These are phyloP conservation scores for Pseudochaenichthys georgianus DNA, from an alignment of 2,797 vertebrate genomes.

Conservation along the genomic window DNA sequence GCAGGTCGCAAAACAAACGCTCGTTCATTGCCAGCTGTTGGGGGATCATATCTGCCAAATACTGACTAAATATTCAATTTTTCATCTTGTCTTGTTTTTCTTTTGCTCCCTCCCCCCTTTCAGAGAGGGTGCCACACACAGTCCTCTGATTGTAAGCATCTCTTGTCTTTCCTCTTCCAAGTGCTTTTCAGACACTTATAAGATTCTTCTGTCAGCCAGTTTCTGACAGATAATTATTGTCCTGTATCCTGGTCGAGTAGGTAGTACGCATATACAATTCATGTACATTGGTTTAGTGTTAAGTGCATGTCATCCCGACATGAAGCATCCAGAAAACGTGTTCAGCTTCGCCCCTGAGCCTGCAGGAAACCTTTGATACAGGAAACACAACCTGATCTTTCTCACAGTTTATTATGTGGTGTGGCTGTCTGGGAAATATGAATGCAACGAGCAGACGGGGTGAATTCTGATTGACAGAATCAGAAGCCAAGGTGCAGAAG, in stretches of 20 bases:
- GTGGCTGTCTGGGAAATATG: slow-evolving; percentile 40
- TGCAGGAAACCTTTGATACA: slow-evolving; percentile 6
- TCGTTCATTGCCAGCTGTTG: slow-evolving; percentile 64
- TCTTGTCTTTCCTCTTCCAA: neutral
- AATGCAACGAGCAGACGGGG: neutral
- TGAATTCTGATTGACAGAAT: slow-evolving; percentile 26
- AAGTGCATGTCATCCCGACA: neutral
- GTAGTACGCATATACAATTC: neutral
- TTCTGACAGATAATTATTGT: slow-evolving; percentile 3
- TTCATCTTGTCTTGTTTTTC: slow-evolving; percentile 2
- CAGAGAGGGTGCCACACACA: slow-evolving; percentile 28
- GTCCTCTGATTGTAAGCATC: slow-evolving; percentile 1
- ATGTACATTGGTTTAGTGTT: too few species aligned
- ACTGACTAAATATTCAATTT: slow-evolving; percentile 26
- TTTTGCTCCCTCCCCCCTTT: slow-evolving; percentile 2
- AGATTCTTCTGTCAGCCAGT: neutral
- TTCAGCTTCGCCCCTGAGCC: slow-evolving; percentile 9
- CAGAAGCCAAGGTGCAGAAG: neutral
- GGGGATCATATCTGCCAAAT: slow-evolving; percentile 50
- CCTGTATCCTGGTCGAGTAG: neutral
- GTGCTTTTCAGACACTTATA: too few species aligned
- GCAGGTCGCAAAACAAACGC: slow-evolving; percentile 63
- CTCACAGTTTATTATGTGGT: slow-evolving; percentile 4
- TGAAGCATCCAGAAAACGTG: neutral
- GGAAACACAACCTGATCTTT: slow-evolving; percentile 17